phyloP scores from a whole-genome alignment of 2,113 vertebrate genomes.

The Tamias sibiricus region DNA sequence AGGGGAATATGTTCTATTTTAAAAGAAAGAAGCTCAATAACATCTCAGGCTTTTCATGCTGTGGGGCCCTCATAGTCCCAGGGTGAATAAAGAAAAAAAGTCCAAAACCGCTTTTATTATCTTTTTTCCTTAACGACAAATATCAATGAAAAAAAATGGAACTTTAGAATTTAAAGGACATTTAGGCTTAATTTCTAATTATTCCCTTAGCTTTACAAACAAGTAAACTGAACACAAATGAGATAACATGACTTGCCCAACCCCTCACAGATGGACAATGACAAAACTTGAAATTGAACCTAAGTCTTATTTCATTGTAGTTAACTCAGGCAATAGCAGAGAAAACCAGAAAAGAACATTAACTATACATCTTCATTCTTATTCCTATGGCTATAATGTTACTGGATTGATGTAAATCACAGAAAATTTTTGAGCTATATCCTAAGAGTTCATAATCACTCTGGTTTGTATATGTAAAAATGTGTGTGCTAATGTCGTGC shows the following conservation, averaged over 20 bases:
- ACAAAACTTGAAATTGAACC: neutral
- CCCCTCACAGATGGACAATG: neutral
- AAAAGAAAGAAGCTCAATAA: neutral
- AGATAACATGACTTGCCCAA: neutral
- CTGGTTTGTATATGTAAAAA: constrained; percentile 21
- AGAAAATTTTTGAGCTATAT: neutral
- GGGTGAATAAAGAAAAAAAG: neutral
- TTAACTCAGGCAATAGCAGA: constrained; percentile 19
- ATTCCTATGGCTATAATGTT: constrained; percentile 5
- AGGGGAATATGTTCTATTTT: neutral
- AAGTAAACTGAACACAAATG: neutral
- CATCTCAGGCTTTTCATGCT: neutral
- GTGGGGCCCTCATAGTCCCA: neutral
- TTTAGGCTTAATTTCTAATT: constrained; percentile 4
- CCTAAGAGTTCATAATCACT: neutral
- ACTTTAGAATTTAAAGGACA: neutral
- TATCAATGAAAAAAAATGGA: constrained; percentile 33
- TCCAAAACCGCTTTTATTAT: neutral
- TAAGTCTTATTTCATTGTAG: neutral
- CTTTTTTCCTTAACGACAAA: constrained; percentile 3
- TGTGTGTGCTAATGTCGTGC: neutral
- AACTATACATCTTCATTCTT: neutral
- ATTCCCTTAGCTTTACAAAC: neutral
- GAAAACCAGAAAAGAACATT: constrained; percentile 11
- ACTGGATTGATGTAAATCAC: neutral